phyloP scores from a whole-genome alignment of 2,888 invertebrate species.

The Sminthurides aquaticus region DNA sequence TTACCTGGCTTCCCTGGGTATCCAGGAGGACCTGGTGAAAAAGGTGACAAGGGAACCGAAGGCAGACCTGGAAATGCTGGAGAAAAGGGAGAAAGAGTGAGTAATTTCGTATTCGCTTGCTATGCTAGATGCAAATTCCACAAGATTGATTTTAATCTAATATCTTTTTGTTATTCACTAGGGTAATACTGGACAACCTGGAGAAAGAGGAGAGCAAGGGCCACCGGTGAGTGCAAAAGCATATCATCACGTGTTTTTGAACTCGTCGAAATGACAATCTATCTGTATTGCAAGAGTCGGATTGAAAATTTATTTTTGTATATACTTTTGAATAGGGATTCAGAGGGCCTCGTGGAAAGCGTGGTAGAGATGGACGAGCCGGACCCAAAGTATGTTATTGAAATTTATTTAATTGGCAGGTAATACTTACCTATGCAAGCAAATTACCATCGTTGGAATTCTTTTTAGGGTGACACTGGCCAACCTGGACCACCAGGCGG shows the following conservation, averaged over 20 bases:
- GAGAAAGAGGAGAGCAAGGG: conserved; percentile 76
- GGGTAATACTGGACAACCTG: conserved; percentile 63
- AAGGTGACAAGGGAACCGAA: conserved; percentile 61
- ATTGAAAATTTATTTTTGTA: neutral
- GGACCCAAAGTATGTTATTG: conserved; percentile 56
- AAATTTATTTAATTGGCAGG: neutral
- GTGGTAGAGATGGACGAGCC: conserved; percentile 65
- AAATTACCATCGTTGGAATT: too few species aligned
- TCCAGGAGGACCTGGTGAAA: conserved; percentile 70
- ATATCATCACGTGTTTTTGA: neutral
- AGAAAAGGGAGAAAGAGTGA: conserved; percentile 68
- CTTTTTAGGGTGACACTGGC: conserved; percentile 63
- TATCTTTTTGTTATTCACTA: conserved; percentile 46
- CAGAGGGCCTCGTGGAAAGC: conserved; percentile 65
- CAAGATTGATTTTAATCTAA: neutral
- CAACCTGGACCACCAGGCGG: conserved; percentile 56
- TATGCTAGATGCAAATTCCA: neutral
- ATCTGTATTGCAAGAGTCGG: neutral
- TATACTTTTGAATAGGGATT: conserved; percentile 56
- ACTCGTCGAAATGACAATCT: too few species aligned
- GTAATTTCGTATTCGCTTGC: neutral
- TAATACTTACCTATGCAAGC: too few species aligned
- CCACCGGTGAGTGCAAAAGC: conserved; percentile 55
- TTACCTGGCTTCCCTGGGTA: conserved; percentile 63
- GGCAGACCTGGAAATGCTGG: conserved; percentile 65